These are phyloP conservation scores for Hylaeus volcanicus DNA, from an alignment of 1,140 invertebrate genomes.

Conservation along the genomic window DNA sequence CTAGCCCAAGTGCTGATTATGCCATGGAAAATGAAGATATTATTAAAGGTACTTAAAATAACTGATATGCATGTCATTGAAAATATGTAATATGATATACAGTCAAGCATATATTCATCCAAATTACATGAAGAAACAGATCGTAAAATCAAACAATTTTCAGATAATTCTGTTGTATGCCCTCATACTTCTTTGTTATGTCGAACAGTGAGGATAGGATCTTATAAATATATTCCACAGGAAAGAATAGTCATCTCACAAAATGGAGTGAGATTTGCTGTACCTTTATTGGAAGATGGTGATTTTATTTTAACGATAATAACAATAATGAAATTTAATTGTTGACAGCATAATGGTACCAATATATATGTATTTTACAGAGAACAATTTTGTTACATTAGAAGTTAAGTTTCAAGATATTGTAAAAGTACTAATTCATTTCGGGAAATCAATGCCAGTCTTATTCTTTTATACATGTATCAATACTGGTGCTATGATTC, in stretches of 20 bases:
- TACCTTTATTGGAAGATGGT: conserved; percentile 84
- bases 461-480: conserved; percentile 89
- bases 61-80: background rate
- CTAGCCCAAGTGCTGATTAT: conserved; percentile 47
- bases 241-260: conserved; percentile 85
- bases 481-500: conserved; percentile 84
- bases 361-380: conserved; percentile 64
- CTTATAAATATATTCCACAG: conserved; percentile 86
- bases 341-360: background rate
- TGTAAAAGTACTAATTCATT: conserved; percentile 87
- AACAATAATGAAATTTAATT: background rate
- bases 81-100: background rate
- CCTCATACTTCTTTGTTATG: conserved; percentile 82
- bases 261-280: conserved; percentile 85
- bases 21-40: conserved; percentile 51
- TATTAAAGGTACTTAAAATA: conserved; percentile 44
- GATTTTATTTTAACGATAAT: conserved; percentile 37
- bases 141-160: conserved; percentile 50
- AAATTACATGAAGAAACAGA: conserved; percentile 79
- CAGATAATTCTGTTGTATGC: conserved; percentile 50
- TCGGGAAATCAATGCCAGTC: conserved; percentile 86
- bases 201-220: conserved; percentile 89
- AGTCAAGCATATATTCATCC: background rate
- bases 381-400: conserved; percentile 80
- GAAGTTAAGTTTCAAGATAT: conserved; percentile 85